Conservation (phyloP, 2,113 vertebrate genomes). For the Mormyrus lacerda region DNA sequence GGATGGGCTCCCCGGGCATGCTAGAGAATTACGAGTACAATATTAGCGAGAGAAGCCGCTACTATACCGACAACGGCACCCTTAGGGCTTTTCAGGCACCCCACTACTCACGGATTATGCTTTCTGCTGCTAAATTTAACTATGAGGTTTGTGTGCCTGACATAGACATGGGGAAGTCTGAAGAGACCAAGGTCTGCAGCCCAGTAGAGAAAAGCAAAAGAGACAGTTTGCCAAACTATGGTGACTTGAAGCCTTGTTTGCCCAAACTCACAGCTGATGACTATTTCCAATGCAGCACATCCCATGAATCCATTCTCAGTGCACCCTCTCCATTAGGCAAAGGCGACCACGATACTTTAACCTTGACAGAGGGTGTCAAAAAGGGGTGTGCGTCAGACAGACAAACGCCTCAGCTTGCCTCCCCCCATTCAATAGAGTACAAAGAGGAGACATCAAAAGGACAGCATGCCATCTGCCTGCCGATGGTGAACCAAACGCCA, state of each 20-base stretch:
- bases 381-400: slow-evolving; percentile 82
- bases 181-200: slow-evolving; percentile 73
- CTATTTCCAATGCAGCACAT: slow-evolving; percentile 98
- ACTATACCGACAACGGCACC: slow-evolving; percentile 84
- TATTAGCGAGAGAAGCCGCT: slow-evolving; percentile 79
- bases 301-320: slow-evolving; percentile 91
- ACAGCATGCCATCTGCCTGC: slow-evolving; percentile 58
- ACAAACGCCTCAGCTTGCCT: slow-evolving; percentile 75
- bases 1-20: slow-evolving; percentile 70
- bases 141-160: slow-evolving; percentile 83
- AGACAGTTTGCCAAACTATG: slow-evolving; percentile 79
- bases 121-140: slow-evolving; percentile 70
- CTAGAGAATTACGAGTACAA: slow-evolving; percentile 81
- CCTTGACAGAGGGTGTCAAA: slow-evolving; percentile 80
- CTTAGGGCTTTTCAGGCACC: slow-evolving; percentile 73
- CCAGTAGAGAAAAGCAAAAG: slow-evolving; percentile 80
- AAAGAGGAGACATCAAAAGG: slow-evolving; percentile 84
- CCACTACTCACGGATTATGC: slow-evolving; percentile 72
- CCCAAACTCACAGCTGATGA: slow-evolving; percentile 81
- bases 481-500: slow-evolving; percentile 67
- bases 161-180: slow-evolving; percentile 69
- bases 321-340: slow-evolving; percentile 88
- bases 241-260: slow-evolving; percentile 80
- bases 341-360: slow-evolving; percentile 82
- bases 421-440: slow-evolving; percentile 74